These are phyloP conservation scores for Leptogaster cylindrica DNA, from an alignment of 2,888 invertebrate species.

Conservation along the genomic window DNA sequence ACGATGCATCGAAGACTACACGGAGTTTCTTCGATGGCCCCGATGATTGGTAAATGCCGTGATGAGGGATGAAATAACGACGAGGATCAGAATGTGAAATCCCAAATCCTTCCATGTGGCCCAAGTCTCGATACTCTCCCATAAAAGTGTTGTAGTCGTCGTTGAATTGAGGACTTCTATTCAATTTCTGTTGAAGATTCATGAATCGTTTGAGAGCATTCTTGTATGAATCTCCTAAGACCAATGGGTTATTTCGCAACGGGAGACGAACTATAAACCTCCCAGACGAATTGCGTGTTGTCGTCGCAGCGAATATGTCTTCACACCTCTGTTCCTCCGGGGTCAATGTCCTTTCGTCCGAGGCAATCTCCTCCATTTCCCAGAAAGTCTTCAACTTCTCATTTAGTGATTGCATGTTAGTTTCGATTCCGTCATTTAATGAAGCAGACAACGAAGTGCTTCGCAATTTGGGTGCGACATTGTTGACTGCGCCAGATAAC, in stretches of 20 bases:
- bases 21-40: too few relatives aligned
- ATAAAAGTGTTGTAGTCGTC: too few relatives aligned
- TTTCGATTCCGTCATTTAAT: not conserved
- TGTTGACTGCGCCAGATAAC: not conserved
- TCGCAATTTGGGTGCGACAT: too few relatives aligned
- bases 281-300: not conserved
- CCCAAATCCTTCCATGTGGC: too few relatives aligned
- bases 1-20: too few relatives aligned
- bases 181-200: not conserved
- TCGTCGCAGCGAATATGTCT: not conserved
- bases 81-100: too few relatives aligned
- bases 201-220: not conserved
- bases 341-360: not conserved
- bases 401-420: not conserved
- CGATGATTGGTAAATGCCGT: too few relatives aligned
- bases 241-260: not conserved
- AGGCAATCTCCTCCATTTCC: not conserved
- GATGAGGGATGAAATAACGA: too few relatives aligned
- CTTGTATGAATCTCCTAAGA: not conserved
- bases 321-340: too few relatives aligned
- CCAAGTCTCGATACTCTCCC: too few relatives aligned
- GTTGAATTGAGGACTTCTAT: not conserved
- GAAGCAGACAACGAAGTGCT: too few relatives aligned
- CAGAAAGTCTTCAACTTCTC: not conserved
- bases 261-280: too few relatives aligned